Conservation (phyloP, 1,140 invertebrate genomes). For the Dreissena rostriformis region DNA sequence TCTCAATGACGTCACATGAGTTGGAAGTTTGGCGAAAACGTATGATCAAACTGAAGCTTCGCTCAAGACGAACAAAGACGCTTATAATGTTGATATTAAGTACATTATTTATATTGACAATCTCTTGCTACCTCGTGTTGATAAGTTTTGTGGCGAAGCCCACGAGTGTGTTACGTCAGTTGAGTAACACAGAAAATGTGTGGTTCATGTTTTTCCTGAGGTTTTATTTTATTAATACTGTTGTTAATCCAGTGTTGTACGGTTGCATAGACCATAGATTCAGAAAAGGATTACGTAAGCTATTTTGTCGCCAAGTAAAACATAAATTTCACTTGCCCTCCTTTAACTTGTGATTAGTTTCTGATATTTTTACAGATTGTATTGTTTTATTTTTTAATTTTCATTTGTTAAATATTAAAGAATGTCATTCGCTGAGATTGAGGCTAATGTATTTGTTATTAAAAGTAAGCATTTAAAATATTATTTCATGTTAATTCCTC, state of each 20-base stretch:
- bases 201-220: conserved; percentile 13
- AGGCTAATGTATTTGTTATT: too few relatives aligned
- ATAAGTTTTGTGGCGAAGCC: not conserved
- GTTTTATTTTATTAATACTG: conserved; percentile 9
- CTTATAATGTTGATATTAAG: not conserved
- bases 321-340: too few relatives aligned
- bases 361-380: too few relatives aligned
- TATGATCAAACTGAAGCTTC: not conserved
- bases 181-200: conserved; percentile 18
- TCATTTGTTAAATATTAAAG: too few relatives aligned
- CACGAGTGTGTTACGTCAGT: not conserved
- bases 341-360: too few relatives aligned
- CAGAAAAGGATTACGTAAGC: not conserved
- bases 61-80: not conserved
- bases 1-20: not conserved
- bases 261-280: not conserved
- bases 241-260: not conserved
- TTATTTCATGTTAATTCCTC: too few relatives aligned
- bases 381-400: too few relatives aligned
- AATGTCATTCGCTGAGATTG: too few relatives aligned
- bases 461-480: too few relatives aligned
- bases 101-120: conserved; percentile 15
- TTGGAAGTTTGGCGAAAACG: not conserved
- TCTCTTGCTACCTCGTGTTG: not conserved
- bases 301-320: not conserved